These are phyloP conservation scores for Panagrolaimus sp. DNA, from an alignment of 1,140 invertebrate species.

Conservation along the genomic window DNA sequence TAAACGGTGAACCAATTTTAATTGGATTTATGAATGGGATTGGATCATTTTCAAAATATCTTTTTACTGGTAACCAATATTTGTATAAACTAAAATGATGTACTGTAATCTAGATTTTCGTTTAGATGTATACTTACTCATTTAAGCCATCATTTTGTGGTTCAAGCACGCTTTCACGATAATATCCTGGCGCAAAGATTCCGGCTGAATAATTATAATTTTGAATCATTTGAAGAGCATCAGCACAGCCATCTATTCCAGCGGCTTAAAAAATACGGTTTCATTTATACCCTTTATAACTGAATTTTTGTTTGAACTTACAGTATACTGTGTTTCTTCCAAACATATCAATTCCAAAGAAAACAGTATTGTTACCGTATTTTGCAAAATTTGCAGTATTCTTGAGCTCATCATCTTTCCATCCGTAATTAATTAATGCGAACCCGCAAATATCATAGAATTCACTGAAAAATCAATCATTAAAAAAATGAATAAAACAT, in stretches of 20 bases:
- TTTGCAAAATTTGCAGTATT: background rate
- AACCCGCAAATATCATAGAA: slow-evolving; percentile 1
- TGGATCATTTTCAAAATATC: slow-evolving; percentile 63
- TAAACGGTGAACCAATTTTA: slow-evolving; percentile 57
- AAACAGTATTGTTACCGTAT: background rate
- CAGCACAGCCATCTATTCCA: background rate
- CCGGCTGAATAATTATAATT: background rate
- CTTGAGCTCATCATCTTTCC: background rate
- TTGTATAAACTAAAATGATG: background rate
- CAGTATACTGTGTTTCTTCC: background rate
- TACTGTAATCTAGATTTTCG: background rate
- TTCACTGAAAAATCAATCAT: too few relatives aligned
- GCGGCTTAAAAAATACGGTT: background rate
- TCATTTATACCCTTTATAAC: too few relatives aligned
- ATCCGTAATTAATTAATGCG: background rate
- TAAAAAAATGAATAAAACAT: too few relatives aligned
- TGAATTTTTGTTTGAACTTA: background rate
- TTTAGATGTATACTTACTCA: background rate
- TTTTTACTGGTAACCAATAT: slow-evolving; percentile 66
- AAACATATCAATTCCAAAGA: slow-evolving; percentile 6
- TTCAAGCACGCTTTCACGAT: background rate
- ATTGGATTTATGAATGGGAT: slow-evolving; percentile 79
- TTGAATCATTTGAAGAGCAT: background rate
- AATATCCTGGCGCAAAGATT: background rate
- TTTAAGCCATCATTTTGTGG: background rate